Evolutionary conservation across 2,113 vertebrate genomes (phyloP).

Genomic region (Hippolais icterina): DNA sequence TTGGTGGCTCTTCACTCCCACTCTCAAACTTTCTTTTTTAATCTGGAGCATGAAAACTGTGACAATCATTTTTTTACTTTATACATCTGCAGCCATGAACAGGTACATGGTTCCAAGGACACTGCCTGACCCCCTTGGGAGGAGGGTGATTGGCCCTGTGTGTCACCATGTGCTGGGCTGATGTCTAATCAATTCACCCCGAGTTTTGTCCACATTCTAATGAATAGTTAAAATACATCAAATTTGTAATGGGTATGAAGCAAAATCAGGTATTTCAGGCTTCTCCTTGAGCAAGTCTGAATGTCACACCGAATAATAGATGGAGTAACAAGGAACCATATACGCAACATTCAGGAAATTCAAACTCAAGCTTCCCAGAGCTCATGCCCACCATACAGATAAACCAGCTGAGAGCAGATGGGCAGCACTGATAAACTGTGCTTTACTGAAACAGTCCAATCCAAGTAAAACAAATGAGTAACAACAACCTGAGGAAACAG

Average conservation of each 20-base stretch:
- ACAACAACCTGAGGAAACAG: neutral
- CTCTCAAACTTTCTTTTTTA: neutral
- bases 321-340: neutral
- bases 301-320: neutral
- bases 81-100: neutral
- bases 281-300: neutral
- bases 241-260: neutral
- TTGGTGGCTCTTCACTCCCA: neutral
- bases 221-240: neutral
- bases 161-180: neutral
- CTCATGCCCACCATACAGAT: fast-evolving
- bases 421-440: neutral
- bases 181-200: neutral
- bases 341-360: neutral
- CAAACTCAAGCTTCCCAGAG: neutral
- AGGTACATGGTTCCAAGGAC: neutral
- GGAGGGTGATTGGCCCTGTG: neutral
- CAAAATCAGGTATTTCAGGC: neutral
- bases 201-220: neutral
- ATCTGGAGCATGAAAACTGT: neutral
- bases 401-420: neutral
- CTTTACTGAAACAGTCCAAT: neutral
- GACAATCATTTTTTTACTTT: neutral
- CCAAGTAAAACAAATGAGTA: neutral
- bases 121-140: neutral